A percentile compares a stretch with the other conserved stretches of the same genome.
phyloP scores from a whole-genome alignment of 1,140 invertebrate species.

The Luehdorfia chinensis region DNA sequence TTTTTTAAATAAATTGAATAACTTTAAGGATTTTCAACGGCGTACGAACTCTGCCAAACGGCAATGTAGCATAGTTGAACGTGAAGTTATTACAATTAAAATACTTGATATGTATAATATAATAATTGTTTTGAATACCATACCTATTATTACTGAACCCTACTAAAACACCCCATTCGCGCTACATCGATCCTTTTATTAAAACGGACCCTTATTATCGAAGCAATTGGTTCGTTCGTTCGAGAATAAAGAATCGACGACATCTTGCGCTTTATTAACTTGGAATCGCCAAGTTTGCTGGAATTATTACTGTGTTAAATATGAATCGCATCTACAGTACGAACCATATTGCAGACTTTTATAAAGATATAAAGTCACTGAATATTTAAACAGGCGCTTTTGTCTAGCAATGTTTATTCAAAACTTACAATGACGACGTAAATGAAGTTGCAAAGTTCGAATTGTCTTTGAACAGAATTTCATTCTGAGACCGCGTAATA shows the following conservation, averaged over 20 bases:
- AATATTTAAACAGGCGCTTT: constrained; percentile 11
- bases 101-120: no score
- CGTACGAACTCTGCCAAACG: no score
- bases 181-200: constrained; percentile 58
- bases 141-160: no score
- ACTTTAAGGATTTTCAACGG: no score
- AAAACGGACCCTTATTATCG: constrained; percentile 58
- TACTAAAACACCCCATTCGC: no score
- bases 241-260: constrained; percentile 60
- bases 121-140: no score
- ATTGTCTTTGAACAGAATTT: constrained; percentile 16
- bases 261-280: constrained; percentile 65
- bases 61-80: no score
- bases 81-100: no score
- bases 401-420: constrained; percentile 18
- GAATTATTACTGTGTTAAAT: constrained; percentile 40
- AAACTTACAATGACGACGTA: constrained; percentile 15
- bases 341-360: constrained; percentile 1
- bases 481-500: constrained; percentile 1
- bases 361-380: constrained; percentile 15
- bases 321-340: constrained; percentile 1
- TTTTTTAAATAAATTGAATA: no score
- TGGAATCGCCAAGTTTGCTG: constrained; percentile 33
- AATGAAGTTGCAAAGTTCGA: constrained; percentile 14
- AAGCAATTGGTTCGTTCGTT: constrained; percentile 62